Evolutionary conservation across 2,113 vertebrate genomes (phyloP), one percentile per base, ranked within the genome.

Genomic region (Eptesicus fuscus): DNA sequence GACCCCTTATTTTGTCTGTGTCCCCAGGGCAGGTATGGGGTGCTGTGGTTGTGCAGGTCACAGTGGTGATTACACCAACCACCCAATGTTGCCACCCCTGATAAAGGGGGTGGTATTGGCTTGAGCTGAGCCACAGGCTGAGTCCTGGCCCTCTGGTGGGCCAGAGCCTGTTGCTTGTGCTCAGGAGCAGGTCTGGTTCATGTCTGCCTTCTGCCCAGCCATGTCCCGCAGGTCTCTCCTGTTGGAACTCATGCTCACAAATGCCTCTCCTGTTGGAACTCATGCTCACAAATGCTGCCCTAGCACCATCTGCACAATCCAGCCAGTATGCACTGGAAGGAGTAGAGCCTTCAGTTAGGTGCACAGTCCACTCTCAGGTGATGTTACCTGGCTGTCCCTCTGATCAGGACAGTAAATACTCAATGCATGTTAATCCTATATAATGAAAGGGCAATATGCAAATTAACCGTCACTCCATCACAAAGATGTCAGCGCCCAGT

Each of bases 31-130:
- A 35, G 47, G 35, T 5, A 4, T 2, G 23, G 49, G 69, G 14
- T 20, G 5, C 37, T 0, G 12, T 35, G 40, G 30, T 9, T 0
- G 5, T 3, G 3, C 17, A 23, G 8, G 17, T 61, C 37, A 44
- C 7, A 42, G 51, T 1, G 1, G 37, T 28, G 17, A 10, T 37
- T 13, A 30, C 0, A 47, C 4, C 9, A 30, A 8, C 7, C 23
- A 17, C 32, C n/a, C 7, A 4, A 30, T 28, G 20, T 28, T 47
- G 1, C 17, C 35, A 2, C 49, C 61, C 44, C 13, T 42, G 44
- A 35, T 17, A n/a, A 37, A 56, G 35, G 7, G 10, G 25, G 0
- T n/a, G 37, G 35, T 28, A 8, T 22, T 63, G 85, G 63, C 40
- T 77, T 1, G 10, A 90, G 42, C 65, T 37, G 47, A 79, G 51